Base-by-base conservation (phyloP, 2,888 invertebrate species). In the Seira ritae region DNA sequence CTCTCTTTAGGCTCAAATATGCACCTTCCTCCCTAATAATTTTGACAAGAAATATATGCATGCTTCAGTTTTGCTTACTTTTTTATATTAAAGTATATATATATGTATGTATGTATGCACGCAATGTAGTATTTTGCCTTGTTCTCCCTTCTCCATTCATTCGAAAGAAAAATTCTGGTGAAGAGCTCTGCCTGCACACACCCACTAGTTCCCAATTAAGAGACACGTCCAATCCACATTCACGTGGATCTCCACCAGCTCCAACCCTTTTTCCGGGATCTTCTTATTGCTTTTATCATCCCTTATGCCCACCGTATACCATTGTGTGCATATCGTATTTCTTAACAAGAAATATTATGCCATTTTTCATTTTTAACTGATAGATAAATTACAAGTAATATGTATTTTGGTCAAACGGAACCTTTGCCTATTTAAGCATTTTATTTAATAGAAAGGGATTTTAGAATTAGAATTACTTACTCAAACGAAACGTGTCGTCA, bases 221-320 rank as follows among this genome's bases (percentile, higher is more conserved):
- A 19, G 72, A 72, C 72, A 72, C 72, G 60, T 72, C 72, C 72
- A 72, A 72, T 72, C 72, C 72, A 22, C 60, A 60, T 2, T 22
- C 72, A 72, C 42, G 71, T 50, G 71, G 1, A 55, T 71, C 55
- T n/a, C 24, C 24, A 24, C 24, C 72, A 19, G 31, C 72, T 72
- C 69, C 72, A 46, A 72, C 46, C 72, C 72, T 31, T 72, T 72
- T 72, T 72, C 72, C 70, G 70, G 70, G 20, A 46, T 70, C 46
- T 70, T 42, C 46, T 70, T 15, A 8, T 42, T 42, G n/a, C n/a
- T 42, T 42, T 8, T 42, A 12, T 42, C 42, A 42, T 42, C 42
- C 42, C 42, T 42, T 42, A 12, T 42, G 42, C 42, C 42, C 12
- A 42, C n/a, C n/a, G n/a, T n/a, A n/a, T n/a, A n/a, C n/a, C n/a